Evolutionary conservation across 2,113 vertebrate species (phyloP).

Genomic region (Bufo bufo): DNA sequence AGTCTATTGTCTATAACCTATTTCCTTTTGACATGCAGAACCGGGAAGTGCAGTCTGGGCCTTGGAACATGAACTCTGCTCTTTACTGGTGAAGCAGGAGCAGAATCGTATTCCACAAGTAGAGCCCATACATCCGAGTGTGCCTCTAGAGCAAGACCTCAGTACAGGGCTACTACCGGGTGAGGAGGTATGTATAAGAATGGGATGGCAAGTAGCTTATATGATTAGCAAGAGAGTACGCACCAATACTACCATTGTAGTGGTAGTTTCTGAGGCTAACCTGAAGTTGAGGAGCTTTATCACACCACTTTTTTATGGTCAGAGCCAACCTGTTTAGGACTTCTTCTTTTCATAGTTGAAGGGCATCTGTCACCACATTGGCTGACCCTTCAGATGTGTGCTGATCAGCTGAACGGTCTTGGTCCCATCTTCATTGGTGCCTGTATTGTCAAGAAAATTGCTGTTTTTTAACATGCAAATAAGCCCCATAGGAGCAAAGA

Average conservation of each 20-base stretch:
- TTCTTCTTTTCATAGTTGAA: too few species aligned
- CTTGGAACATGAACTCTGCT: constrained; percentile 91
- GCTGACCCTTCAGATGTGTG: too few species aligned
- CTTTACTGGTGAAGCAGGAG: constrained; percentile 96
- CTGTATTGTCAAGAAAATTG: too few species aligned
- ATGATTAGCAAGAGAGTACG: neutral
- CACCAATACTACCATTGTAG: neutral
- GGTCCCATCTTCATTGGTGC: too few species aligned
- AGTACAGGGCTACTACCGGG: constrained; percentile 50
- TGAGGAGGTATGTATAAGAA: constrained; percentile 33
- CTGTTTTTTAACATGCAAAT: too few species aligned
- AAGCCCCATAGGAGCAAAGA: too few species aligned
- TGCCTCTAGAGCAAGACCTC: constrained; percentile 71
- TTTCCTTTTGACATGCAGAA: constrained; percentile 70
- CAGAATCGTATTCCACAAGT: constrained; percentile 78
- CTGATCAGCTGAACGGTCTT: too few species aligned
- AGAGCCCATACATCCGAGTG: constrained; percentile 70
- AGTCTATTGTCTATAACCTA: neutral
- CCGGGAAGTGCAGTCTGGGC: constrained; percentile 86
- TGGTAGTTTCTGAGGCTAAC: too few species aligned
- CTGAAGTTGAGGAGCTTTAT: too few species aligned
- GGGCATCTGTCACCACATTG: too few species aligned
- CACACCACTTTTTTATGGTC: too few species aligned
- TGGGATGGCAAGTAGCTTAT: neutral
- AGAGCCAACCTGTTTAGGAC: too few species aligned